Evolutionary conservation across 2,113 vertebrate species (phyloP), one percentile per base, ranked within the genome.

Genomic region (Tragelaphus imberbis): DNA sequence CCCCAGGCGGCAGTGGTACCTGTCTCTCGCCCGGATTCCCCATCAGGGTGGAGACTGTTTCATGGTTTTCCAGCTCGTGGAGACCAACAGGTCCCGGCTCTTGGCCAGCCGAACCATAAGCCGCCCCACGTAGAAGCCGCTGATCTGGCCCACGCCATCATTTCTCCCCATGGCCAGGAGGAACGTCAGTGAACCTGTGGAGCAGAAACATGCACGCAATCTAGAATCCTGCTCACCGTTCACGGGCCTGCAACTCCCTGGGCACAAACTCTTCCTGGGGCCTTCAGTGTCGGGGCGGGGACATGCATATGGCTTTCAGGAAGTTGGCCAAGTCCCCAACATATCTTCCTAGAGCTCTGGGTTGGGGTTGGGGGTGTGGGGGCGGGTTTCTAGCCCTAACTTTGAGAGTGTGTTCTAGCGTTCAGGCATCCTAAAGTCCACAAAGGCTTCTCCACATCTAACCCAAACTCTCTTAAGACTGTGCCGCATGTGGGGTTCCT

Each of bases 41-140:
- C 90, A 96, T 77, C 97, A 98, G 19, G 99, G 99, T 47, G 99
- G 99, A 44, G 93, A 98, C 98, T 99, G 99, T 47, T 96, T 96
- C 99, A 99, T 99, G 0, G 99, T 99, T 90, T 97, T 99, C 99
- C 99, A 99, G 98, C 99, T 99, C 88, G 99, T 99, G 98, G 99
- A 99, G 84, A 99, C 55, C 8, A 99, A 97, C 71, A 99, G 98
- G 95, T 99, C 98, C 53, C 98, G 96, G 97, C 99, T 99, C 97
- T 99, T 99, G 47, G 89, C 98, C 51, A 98, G 90, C 36, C 98
- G 98, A 0, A 99, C 99, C 65, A 99, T 49, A 44, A 98, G 98
- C 3, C 98, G 99, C 6, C 99, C 99, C 44, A 99, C 97, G 0
- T 98, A 98, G 77, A 89, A 96, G 21, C 99, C 99, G 0, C 98